These are phyloP conservation scores for Drosophila sp. DNA, from an alignment of 1,140 invertebrate species.

Conservation along the genomic window DNA sequence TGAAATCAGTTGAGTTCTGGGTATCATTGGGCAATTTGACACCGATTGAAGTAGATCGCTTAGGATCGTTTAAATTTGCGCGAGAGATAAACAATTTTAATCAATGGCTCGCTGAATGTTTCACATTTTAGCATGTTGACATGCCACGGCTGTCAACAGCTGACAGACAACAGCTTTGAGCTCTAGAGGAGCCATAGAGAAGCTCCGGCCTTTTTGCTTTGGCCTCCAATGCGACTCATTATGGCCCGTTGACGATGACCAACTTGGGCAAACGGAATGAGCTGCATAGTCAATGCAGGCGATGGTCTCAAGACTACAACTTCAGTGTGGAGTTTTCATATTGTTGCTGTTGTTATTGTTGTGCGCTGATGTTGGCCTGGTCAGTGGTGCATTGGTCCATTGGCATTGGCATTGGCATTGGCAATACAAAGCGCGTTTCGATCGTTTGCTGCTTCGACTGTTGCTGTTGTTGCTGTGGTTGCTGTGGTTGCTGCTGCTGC, in stretches of 20 bases:
- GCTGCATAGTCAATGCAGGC: constrained; percentile 67
- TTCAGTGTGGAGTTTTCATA: too few species aligned
- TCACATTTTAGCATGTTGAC: constrained; percentile 79
- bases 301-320: constrained; percentile 37
- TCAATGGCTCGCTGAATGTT: constrained; percentile 73
- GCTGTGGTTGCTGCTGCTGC: constrained; percentile 7
- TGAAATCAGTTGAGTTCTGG: constrained; percentile 21
- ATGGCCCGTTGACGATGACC: constrained; percentile 74
- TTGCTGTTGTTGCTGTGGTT: neutral
- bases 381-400: constrained; percentile 18
- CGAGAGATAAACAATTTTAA: constrained; percentile 66
- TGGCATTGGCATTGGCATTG: constrained; percentile 50
- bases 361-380: constrained; percentile 20
- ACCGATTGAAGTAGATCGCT: constrained; percentile 19
- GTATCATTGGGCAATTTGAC: constrained; percentile 34
- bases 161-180: constrained; percentile 51
- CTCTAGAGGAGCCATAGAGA: constrained; percentile 16
- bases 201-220: constrained; percentile 16
- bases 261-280: constrained; percentile 82
- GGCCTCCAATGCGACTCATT: constrained; percentile 65
- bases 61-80: constrained; percentile 16
- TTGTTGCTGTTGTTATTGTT: constrained; percentile 11
- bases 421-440: constrained; percentile 50
- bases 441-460: constrained; percentile 41
- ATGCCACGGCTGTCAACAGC: constrained; percentile 81